These are phyloP conservation scores for Bolborhynchus lineola DNA, from an alignment of 2,113 vertebrate genomes.

Conservation along the genomic window DNA sequence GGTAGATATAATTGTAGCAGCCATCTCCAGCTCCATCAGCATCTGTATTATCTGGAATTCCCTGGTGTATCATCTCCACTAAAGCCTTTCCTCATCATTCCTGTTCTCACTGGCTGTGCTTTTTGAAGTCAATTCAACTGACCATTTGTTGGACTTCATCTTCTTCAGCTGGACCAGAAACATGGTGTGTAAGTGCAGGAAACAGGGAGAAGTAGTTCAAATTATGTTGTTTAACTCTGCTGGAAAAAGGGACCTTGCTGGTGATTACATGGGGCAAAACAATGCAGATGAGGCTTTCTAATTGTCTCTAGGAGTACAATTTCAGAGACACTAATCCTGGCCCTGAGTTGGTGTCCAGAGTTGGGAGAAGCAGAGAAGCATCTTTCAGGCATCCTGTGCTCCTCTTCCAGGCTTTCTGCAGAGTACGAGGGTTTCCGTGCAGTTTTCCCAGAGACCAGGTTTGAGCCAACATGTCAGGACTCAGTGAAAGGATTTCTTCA, in stretches of 20 bases:
- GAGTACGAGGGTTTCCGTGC: neutral
- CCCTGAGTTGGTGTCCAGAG: neutral
- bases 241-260: neutral
- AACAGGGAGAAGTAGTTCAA: neutral
- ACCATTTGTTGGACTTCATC: neutral
- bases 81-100: neutral
- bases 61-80: neutral
- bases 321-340: neutral
- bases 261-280: neutral
- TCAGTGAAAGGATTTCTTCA: neutral
- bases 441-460: neutral
- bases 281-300: neutral
- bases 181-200: neutral
- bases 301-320: neutral
- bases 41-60: neutral
- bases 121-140: neutral
- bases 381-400: neutral
- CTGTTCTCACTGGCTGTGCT: neutral
- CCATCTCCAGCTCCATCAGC: neutral
- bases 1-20: neutral
- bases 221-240: neutral
- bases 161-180: neutral
- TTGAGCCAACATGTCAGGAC: fast-evolving
- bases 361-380: neutral
- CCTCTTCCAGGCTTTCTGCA: neutral